These are phyloP conservation scores for Emydocephalus ijimae DNA, from an alignment of 2,113 vertebrate species.

Conservation along the genomic window DNA sequence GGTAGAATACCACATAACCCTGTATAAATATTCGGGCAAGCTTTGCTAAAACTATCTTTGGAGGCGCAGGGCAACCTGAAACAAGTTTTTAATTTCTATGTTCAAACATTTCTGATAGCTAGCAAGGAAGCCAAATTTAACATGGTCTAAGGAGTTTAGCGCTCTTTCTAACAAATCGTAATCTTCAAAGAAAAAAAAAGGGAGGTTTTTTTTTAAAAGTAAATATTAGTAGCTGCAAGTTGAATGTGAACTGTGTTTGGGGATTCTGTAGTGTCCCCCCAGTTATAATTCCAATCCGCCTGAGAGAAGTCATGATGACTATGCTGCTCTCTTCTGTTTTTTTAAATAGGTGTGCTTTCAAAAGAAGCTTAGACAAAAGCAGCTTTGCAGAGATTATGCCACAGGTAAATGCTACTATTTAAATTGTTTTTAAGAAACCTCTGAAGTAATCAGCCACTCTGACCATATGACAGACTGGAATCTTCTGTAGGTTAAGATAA, in stretches of 20 bases:
- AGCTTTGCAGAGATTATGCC: neutral
- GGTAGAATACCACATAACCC: neutral
- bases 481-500: neutral
- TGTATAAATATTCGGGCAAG: neutral
- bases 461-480: no score
- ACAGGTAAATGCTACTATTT: neutral
- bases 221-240: neutral
- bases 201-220: no score
- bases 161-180: neutral
- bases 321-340: neutral
- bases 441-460: neutral
- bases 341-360: neutral
- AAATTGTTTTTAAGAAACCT: neutral
- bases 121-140: neutral
- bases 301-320: no score
- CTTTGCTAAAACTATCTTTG: neutral
- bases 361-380: neutral
- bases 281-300: neutral
- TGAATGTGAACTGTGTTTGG: neutral
- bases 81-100: neutral
- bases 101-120: no score
- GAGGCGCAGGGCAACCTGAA: neutral
- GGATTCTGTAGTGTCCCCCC: neutral
- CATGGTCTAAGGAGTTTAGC: neutral
- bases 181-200: neutral